Evolutionary conservation across 2,888 invertebrate genomes (phyloP), one percentile per base, ranked within the genome.

Genomic region (Cactoblastis cactorum): DNA sequence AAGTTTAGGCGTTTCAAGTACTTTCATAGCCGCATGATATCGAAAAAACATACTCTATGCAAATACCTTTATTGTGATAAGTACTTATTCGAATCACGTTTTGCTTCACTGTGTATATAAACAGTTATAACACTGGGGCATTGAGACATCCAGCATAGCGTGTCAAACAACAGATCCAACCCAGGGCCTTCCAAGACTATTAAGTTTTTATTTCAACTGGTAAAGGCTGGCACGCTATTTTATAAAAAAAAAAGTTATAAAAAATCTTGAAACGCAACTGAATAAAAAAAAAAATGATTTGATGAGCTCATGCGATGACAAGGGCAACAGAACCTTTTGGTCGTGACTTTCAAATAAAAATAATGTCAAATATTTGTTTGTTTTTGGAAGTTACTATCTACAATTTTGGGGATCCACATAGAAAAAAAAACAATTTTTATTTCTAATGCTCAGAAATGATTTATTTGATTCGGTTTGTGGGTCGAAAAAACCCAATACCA

Each of bases 161-260:
- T 60, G 59, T 52, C 56, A 49, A 54, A 50, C 43, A 49, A 48
- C 53, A 39, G 52, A 53, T 52, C 47, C 56, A 55, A 59, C 47
- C 56, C 54, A 59, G 56, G 60, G 56, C 61, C 58, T 59, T 57
- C 58, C 51, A 19, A 39, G 52, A 55, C 61, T 37, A 58, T 60
- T 55, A 52, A 55, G 55, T 58, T 60, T 63, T 59, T 62, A 54
- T 46, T 45, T 14, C 46, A 45, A 37, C 22, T 41, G 24, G 35
- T 17, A 56, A 59, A 57, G 60, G 57, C 52, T 57, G 37, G 48
- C 49, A 45, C 24, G 37, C 22, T 39, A 41, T 15, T 14, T 43
- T 3, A 43, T 43, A 43, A 24, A 43, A 43, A 43, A 24, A 9
- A 8, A 15, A 28, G 15, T 1, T 1, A 43, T 15, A 15, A 11